Evolutionary conservation across 2,888 invertebrate species (phyloP).

Genomic region (Cerastis leucographa): DNA sequence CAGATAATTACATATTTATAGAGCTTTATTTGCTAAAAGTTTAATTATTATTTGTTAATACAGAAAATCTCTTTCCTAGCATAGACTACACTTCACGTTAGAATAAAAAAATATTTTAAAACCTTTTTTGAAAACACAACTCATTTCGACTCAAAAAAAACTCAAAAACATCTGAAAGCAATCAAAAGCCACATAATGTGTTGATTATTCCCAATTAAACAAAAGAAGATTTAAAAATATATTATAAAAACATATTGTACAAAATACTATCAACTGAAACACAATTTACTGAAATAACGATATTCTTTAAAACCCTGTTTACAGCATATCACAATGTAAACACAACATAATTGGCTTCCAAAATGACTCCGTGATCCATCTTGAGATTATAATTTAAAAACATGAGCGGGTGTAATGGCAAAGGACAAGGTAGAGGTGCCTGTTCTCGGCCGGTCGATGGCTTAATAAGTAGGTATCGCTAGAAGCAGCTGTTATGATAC

Average conservation of each 20-base stretch:
- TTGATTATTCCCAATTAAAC: neutral
- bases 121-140: no score
- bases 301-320: conserved; percentile 29
- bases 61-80: neutral
- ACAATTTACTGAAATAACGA: neutral
- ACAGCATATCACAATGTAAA: conserved; percentile 56
- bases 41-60: neutral
- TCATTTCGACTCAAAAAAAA: neutral
- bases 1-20: conserved; percentile 16
- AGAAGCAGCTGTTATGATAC: conserved; percentile 90
- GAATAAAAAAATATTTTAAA: neutral
- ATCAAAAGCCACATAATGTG: neutral
- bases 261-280: neutral
- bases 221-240: neutral
- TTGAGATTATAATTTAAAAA: conserved; percentile 87
- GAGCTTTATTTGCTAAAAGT: neutral
- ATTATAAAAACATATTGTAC: neutral
- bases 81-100: neutral
- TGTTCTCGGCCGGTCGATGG: conserved; percentile 82
- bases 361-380: conserved; percentile 77
- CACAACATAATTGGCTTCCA: conserved; percentile 75
- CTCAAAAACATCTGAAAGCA: no score
- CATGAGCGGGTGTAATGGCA: conserved; percentile 84
- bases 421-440: conserved; percentile 69
- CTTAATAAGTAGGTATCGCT: conserved; percentile 90